Percentiles rank a stretch among this genome's conserved stretches.
These are phyloP conservation scores for Neodiprion pinetum DNA, from an alignment of 1,140 invertebrate species.

Conservation along the genomic window DNA sequence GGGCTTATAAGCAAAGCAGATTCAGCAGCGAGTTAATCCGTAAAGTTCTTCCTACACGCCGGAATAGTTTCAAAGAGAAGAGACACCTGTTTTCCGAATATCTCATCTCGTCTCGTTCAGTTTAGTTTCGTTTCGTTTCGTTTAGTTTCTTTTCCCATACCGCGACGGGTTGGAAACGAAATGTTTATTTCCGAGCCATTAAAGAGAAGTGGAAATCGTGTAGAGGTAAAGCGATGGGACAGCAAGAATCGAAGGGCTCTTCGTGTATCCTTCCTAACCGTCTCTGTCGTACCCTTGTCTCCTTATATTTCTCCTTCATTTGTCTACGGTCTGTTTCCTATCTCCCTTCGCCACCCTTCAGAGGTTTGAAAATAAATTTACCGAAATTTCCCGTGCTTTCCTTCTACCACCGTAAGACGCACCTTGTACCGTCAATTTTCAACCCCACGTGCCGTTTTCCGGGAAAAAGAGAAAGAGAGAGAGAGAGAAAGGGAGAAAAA, in stretches of 20 bases:
- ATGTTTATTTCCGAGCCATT: background rate
- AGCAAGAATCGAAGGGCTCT: background rate
- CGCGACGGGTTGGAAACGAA: too few relatives aligned
- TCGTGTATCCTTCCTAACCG: background rate
- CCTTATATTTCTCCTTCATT: background rate
- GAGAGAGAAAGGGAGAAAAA: too few relatives aligned
- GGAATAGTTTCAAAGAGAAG: too few relatives aligned
- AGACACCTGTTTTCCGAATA: too few relatives aligned
- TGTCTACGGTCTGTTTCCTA: background rate
- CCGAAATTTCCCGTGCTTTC: background rate
- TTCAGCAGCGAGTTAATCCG: too few relatives aligned
- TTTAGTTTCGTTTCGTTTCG: too few relatives aligned
- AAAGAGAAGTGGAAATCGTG: background rate
- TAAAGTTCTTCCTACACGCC: too few relatives aligned
- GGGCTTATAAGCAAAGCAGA: too few relatives aligned
- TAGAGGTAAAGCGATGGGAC: background rate
- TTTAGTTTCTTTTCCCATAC: too few relatives aligned
- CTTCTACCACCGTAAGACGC: too few relatives aligned
- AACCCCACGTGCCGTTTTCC: background rate
- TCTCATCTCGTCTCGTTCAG: too few relatives aligned
- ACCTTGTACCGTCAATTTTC: background rate
- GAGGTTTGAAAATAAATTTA: background rate
- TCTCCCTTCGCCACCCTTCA: background rate
- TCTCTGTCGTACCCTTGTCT: constrained; percentile 4
- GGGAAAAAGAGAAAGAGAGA: background rate